Evolutionary conservation across 2,113 vertebrate genomes (phyloP), one percentile per base, ranked within the genome.

Genomic region (Malurus melanocephalus): DNA sequence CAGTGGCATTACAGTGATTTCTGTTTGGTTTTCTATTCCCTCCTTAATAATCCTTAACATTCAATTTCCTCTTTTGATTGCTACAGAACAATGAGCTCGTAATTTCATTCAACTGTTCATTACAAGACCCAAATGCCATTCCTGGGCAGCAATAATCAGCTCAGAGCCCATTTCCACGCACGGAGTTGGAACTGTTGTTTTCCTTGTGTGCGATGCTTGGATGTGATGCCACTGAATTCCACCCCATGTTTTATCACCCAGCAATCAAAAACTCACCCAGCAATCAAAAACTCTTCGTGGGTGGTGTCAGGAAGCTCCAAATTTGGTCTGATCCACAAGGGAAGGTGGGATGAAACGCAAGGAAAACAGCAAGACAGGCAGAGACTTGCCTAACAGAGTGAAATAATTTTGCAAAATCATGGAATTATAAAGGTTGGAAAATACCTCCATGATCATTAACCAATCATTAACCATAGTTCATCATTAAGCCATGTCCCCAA

Each of bases 11-110:
- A 87, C 0, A 1, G 79, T 89, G 65, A 91, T 90, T 95, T 93
- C 83, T 93, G 73, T 84, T 95, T 93, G 80, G 27, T 27, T 94
- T 94, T 92, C 90, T 92, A 92, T 77, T 93, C 80, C 51, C 90
- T 92, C 69, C 93, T 94, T 92, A 94, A 94, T 94, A 94, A 94
- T 74, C 86, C 53, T 64, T 85, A 94, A 91, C 82, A 82, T 92
- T 93, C 88, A 89, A 88, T 94, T 91, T 92, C 88, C 72, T 89
- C 88, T 86, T 93, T 81, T 88, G 93, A 92, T 93, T 94, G 66
- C 84, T 79, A 38, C 30, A 84, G 49, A 76, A 76, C 80, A 94
- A 75, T 53, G 57, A 95, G 84, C 80, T 84, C 86, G 35, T 93
- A 94, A 95, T 94, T 94, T 87, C 83, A 93, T 94, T 94, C 90